Base-by-base conservation (phyloP, 2,113 vertebrate genomes). In the Numida meleagris region DNA sequence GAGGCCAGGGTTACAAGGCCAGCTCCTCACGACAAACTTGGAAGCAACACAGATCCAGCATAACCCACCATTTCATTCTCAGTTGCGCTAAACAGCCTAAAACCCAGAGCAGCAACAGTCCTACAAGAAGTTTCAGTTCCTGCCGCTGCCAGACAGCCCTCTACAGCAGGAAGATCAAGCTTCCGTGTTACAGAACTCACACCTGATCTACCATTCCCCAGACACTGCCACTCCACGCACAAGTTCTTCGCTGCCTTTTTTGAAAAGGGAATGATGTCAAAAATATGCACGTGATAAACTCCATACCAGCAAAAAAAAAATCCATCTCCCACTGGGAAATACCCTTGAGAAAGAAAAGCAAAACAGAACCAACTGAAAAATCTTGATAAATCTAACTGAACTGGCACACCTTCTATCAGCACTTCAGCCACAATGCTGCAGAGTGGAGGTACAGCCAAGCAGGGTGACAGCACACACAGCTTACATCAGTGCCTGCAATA, bases 211-310 rank as follows among this genome's bases (percentile, higher is more conserved):
- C 51, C 72, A 58, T 43, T n/a, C 29, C 40, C 58, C 51, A 17
- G 34, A 16, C 2, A 4, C 0, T 8, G 13, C 8, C 57, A 6
- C 27, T 21, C 58, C 33, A 76, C 12, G 4, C 51, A 33, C 0
- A 0, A 6, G 8, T 7, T 48, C 8, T 33, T 59, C 1, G 0
- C 33, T 57, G 43, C 24, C 33, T 17, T 33, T 63, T 66, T 4
- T 19, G 33, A 46, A 55, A 68, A 0, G 3, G 18, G 43, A 80
- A 27, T 14, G 40, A 20, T 9, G 13, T 25, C 62, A 80, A 73
- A 63, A 73, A 20, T 21, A 59, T 2, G 1, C 55, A 84, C 15
- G 25, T 50, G 43, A 74, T 45, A 45, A 81, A 46, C 16, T n/a
- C 31, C 24, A 45, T 3, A 70, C 9, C 82, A 51, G 40, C 3